Evolutionary conservation across 2,888 invertebrate genomes (phyloP).

Genomic region (Chymomyza caudatula): DNA sequence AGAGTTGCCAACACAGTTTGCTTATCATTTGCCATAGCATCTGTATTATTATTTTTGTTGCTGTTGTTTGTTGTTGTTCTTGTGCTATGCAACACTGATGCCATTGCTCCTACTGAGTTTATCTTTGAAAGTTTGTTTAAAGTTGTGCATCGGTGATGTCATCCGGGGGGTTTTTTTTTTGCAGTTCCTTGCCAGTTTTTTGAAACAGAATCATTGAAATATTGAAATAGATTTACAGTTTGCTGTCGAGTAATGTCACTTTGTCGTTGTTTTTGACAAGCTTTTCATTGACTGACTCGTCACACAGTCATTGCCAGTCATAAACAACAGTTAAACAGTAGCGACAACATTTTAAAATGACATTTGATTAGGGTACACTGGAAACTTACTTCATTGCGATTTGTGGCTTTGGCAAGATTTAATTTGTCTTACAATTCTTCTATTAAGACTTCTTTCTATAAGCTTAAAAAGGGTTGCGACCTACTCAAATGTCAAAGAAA

Average conservation of each 20-base stretch:
- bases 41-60: background rate
- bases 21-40: background rate
- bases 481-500: too few relatives aligned
- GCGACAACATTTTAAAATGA: background rate
- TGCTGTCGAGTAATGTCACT: background rate
- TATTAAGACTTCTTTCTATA: background rate
- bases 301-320: background rate
- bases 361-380: background rate
- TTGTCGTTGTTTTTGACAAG: constrained; percentile 1
- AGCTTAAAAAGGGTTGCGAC: too few relatives aligned
- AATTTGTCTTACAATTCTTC: background rate
- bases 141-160: constrained; percentile 22
- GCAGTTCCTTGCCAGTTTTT: background rate
- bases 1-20: background rate
- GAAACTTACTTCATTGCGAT: background rate
- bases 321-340: background rate
- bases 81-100: background rate
- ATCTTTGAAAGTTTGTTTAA: constrained; percentile 45
- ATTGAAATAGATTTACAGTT: background rate
- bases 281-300: constrained; percentile 14
- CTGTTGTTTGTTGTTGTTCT: background rate
- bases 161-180: background rate
- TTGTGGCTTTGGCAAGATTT: background rate
- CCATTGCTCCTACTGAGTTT: constrained; percentile 16
- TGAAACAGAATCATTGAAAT: background rate